phyloP scores from a whole-genome alignment of 1,140 invertebrate genomes.

The Drosophila auraria region DNA sequence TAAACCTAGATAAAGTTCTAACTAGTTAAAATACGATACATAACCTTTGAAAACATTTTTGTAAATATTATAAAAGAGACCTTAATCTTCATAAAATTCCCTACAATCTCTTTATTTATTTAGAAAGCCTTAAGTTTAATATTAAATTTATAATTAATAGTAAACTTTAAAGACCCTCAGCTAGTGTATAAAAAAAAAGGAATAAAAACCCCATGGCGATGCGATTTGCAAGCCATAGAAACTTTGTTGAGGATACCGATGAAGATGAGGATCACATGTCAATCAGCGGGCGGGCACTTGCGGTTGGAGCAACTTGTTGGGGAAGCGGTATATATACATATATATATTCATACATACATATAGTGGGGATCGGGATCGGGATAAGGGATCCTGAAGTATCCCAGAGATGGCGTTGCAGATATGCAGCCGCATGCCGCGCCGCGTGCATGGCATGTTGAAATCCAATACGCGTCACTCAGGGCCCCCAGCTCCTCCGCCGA shows the following conservation, averaged over 20 bases:
- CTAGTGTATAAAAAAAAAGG: constrained; percentile 15
- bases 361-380: constrained; percentile 16
- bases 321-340: constrained; percentile 6
- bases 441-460: constrained; percentile 78
- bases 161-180: not conserved
- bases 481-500: not conserved
- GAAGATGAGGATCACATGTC: constrained; percentile 74
- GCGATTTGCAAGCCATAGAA: constrained; percentile 51
- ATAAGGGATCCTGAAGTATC: constrained; percentile 31
- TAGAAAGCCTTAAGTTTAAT: not conserved
- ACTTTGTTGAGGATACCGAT: constrained; percentile 39
- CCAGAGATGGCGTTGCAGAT: constrained; percentile 76
- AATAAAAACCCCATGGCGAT: not conserved
- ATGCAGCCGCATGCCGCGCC: constrained; percentile 75
- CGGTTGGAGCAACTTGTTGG: constrained; percentile 25
- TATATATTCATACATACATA: not conserved
- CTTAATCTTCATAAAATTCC: too few relatives aligned
- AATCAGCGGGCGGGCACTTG: constrained; percentile 71
- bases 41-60: too few relatives aligned
- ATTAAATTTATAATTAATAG: not conserved
- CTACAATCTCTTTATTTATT: too few relatives aligned
- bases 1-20: not conserved
- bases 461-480: constrained; percentile 74
- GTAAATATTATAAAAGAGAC: too few relatives aligned
- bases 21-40: too few relatives aligned